Conservation (phyloP, 2,888 invertebrate species). For the Junonia oenone region DNA sequence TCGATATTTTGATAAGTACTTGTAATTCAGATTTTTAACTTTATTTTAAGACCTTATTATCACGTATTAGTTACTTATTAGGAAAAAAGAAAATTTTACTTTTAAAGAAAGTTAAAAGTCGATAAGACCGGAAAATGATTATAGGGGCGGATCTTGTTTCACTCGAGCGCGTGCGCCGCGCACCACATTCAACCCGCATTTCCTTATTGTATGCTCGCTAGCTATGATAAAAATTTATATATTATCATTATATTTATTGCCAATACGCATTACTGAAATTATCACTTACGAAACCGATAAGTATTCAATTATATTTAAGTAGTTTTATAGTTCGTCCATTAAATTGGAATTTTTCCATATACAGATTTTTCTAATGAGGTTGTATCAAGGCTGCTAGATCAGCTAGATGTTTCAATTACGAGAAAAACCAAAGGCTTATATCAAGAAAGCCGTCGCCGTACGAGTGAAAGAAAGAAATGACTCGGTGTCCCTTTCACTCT, state of each 20-base stretch:
- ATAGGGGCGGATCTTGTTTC: constrained; percentile 35
- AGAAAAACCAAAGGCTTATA: constrained; percentile 29
- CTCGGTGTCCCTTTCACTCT: constrained; percentile 64
- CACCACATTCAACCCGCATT: constrained; percentile 34
- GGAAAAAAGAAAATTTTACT: neutral
- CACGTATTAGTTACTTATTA: neutral
- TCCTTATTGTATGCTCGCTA: constrained; percentile 32
- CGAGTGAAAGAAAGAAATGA: constrained; percentile 67
- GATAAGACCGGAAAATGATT: constrained; percentile 19
- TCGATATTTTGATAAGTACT: no score
- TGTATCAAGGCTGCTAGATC: neutral
- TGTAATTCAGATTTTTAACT: no score
- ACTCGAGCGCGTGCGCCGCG: constrained; percentile 37
- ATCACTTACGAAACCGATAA: neutral
- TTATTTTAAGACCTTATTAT: neutral
- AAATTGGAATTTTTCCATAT: neutral
- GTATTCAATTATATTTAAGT: neutral
- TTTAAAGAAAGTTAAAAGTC: constrained; percentile 16
- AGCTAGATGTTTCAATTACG: constrained; percentile 11
- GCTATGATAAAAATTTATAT: neutral
- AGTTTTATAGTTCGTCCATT: constrained; percentile 1
- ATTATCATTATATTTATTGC: no score
- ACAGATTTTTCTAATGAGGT: neutral
- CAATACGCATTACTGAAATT: neutral
- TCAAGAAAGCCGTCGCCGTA: constrained; percentile 45